Base-by-base conservation (phyloP, 2,888 invertebrate species). In the Tetanocera ferruginea region DNA sequence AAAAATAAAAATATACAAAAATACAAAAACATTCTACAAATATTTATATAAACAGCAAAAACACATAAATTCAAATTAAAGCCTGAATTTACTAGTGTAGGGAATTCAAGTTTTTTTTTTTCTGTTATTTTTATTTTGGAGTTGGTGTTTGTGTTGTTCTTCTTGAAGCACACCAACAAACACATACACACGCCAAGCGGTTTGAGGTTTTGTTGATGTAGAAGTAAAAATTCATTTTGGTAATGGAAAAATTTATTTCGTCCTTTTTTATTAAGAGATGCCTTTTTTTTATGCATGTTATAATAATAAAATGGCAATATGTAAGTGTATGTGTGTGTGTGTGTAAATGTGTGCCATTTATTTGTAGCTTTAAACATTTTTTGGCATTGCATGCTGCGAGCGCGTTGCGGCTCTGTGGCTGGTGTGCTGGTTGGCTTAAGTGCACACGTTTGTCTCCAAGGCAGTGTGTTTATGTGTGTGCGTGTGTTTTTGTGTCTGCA, bases 161-260 rank as follows among this genome's bases (percentile, higher is more conserved):
- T 72, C 11, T 57, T 55, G 34, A 14, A 23, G 25, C 19, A 57
- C 72, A 71, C 55, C n/a, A n/a, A 52, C 28, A 3, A 25, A 49
- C 23, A 49, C 25, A 43, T 1, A 69, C 25, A 23, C 52, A 70
- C 49, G 25, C 25, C 1, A 17, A 17, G n/a, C 43, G 37, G 34
- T 72, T 55, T 64, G 57, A 67, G 66, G 76, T 55, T 76, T 17
- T 55, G 76, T 67, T 76, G 55, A 49, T 60, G 76, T 57, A n/a
- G 14, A 69, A 70, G 51, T 76, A 70, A 76, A 69, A 69, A 69
- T 76, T 70, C 57, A 76, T 76, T 76, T 76, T 76, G 31, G 43
- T 76, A 76, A 76, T 76, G 76, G 76, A 69, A 76, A 57, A 57
- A 49, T 60, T 25, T 55, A 64, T 52, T 66, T 37, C 34, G 28